Evolutionary conservation across 2,888 invertebrate genomes (phyloP).

Genomic region (Leucozona laternaria): DNA sequence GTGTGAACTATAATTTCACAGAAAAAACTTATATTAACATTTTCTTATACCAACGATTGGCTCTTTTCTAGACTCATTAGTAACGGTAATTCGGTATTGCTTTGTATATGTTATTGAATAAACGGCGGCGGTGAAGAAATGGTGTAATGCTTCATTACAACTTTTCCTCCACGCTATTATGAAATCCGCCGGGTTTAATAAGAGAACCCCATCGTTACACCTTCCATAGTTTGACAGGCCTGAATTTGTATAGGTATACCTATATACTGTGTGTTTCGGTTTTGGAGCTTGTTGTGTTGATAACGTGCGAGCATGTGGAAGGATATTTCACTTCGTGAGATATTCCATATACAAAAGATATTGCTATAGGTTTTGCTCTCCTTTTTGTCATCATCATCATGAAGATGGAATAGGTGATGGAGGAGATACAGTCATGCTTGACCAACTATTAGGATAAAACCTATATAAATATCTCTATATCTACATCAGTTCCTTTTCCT

Average conservation of each 20-base stretch:
- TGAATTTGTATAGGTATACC: neutral
- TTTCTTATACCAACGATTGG: too few relatives aligned
- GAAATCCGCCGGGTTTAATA: neutral
- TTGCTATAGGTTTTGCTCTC: constrained; percentile 57
- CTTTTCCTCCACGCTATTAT: too few relatives aligned
- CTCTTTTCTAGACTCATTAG: too few relatives aligned
- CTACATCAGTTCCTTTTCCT: constrained; percentile 28
- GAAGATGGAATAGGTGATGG: constrained; percentile 40
- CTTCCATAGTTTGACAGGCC: constrained; percentile 16
- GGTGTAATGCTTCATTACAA: too few relatives aligned
- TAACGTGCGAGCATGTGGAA: constrained; percentile 71
- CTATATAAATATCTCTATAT: constrained; percentile 12
- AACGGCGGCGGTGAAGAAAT: too few relatives aligned
- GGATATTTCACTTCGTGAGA: constrained; percentile 72
- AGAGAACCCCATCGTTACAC: neutral
- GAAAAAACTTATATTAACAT: too few relatives aligned
- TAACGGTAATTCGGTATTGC: too few relatives aligned
- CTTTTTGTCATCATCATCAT: constrained; percentile 59
- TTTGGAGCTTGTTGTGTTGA: constrained; percentile 48
- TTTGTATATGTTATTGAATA: too few relatives aligned
- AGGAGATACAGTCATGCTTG: constrained; percentile 55
- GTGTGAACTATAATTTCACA: too few relatives aligned
- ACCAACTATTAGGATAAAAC: constrained; percentile 55
- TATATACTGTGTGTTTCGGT: neutral
- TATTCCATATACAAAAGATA: constrained; percentile 72